phyloP scores from a whole-genome alignment of 1,140 invertebrate genomes.

The Neomicropteryx cornuta region DNA sequence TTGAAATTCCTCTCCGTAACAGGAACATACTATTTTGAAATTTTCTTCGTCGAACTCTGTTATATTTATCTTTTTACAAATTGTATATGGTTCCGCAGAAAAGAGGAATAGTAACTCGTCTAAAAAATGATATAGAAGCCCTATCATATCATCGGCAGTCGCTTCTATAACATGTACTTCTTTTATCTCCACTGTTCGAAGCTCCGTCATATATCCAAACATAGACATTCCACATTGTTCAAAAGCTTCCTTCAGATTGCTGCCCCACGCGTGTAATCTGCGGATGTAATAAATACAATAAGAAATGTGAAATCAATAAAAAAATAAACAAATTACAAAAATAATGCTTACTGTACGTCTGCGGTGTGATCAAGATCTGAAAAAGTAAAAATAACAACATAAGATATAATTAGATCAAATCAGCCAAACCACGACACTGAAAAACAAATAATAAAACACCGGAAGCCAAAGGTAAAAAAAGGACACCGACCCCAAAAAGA shows the following conservation, averaged over 20 bases:
- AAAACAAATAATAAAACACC: neutral
- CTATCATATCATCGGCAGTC: slow-evolving; percentile 74
- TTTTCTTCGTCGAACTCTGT: slow-evolving; percentile 76
- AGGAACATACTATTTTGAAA: slow-evolving; percentile 76
- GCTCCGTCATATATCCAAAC: slow-evolving; percentile 96
- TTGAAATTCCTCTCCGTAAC: slow-evolving; percentile 88
- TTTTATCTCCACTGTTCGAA: slow-evolving; percentile 73
- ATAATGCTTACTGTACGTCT: slow-evolving; percentile 82
- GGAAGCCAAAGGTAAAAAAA: neutral
- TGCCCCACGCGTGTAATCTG: slow-evolving; percentile 89
- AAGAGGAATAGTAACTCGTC: slow-evolving; percentile 94
- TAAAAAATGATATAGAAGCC: slow-evolving; percentile 87
- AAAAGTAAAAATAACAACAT: slow-evolving; percentile 28
- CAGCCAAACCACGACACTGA: slow-evolving; percentile 2
- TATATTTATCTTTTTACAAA: slow-evolving; percentile 78
- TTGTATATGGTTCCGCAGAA: slow-evolving; percentile 71
- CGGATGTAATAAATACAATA: slow-evolving; percentile 15
- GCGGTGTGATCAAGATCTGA: slow-evolving; percentile 94
- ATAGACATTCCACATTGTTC: slow-evolving; percentile 92
- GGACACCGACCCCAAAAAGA: neutral
- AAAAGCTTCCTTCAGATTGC: slow-evolving; percentile 78
- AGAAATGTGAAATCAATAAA: neutral
- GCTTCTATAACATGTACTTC: slow-evolving; percentile 74
- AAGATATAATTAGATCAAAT: slow-evolving; percentile 6
- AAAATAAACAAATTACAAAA: neutral